Base-by-base conservation (phyloP, 2,888 invertebrate genomes). In the Drosophila melanocephala region DNA sequence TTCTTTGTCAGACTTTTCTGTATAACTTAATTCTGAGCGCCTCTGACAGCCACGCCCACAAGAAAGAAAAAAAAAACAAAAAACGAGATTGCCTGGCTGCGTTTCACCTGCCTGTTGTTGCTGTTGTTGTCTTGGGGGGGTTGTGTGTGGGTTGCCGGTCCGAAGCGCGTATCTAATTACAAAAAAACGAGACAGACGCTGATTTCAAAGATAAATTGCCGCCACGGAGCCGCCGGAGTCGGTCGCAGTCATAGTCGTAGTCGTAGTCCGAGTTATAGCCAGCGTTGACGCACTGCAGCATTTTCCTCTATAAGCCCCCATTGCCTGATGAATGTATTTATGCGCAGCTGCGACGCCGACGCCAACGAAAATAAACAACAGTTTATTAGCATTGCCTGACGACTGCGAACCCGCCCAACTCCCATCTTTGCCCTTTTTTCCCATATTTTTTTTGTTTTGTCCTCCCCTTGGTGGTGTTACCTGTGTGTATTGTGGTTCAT, bases 141-240 rank as follows among this genome's bases (percentile, higher is more conserved):
- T 61, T 56, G 56, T 74, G 87, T 87, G 84, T 89, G 87, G 84
- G 89, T 82, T 79, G 84, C 72, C 58, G 68, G 57, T 62, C 55
- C 76, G 60, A 70, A 33, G 71, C 87, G 89, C 89, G 84, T 85
- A 85, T 85, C 84, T 85, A 89, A 85, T 85, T 85, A 85, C 89
- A 89, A 87, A 83, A 82, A 73, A 89, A 77, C 69, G 73, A 89
- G 87, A 79, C 87, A 87, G 85, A 79, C 85, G 89, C 88, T 87
- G 91, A 87, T 87, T 87, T 87, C 87, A 87, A 87, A 87, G 87
- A 87, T 87, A 87, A 90, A 87, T 90, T 89, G 87, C 87, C 87
- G 87, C 80, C 90, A 72, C 57, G 58, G 39, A 75, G 61, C 22
- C 52, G 58, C 10, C 50, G 53, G 3, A 47, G 50, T 30, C 51